Conservation (phyloP, 2,113 vertebrate species). For the Phoenicopterus ruber region DNA sequence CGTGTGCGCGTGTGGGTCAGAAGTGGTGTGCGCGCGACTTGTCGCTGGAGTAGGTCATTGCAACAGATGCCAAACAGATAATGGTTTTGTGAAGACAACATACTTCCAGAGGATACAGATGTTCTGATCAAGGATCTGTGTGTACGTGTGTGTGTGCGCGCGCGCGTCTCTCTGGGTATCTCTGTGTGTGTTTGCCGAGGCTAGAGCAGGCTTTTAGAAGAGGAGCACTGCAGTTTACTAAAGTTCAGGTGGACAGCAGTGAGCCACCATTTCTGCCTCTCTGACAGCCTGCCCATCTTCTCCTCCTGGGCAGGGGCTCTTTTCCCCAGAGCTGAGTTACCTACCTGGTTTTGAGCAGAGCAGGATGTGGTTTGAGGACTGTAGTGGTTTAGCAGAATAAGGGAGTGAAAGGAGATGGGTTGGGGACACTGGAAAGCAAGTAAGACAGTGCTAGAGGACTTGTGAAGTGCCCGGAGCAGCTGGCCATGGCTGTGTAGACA, state of each 20-base stretch:
- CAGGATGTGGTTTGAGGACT: neutral
- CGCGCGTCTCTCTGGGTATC: neutral
- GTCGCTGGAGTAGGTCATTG: neutral
- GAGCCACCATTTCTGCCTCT: accelerated
- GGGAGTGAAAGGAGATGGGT: neutral
- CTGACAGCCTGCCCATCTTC: neutral
- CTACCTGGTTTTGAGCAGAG: neutral
- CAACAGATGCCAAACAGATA: slow-evolving; percentile 32
- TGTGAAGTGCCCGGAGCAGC: neutral
- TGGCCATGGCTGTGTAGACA: neutral
- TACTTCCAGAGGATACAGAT: neutral
- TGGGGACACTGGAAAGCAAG: neutral
- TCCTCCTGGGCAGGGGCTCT: neutral
- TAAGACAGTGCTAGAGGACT: neutral
- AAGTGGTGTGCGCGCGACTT: neutral
- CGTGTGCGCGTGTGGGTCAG: neutral
- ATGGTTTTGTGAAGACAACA: neutral
- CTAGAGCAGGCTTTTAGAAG: neutral
- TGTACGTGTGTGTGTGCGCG: accelerated
- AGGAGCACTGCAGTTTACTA: neutral
- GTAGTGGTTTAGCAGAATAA: neutral
- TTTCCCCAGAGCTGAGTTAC: neutral
- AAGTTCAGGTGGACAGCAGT: neutral
- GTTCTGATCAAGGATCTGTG: neutral
- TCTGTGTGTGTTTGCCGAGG: neutral